These are phyloP conservation scores for Amiota mariae DNA, from an alignment of 2,888 invertebrate species.

Conservation along the genomic window DNA sequence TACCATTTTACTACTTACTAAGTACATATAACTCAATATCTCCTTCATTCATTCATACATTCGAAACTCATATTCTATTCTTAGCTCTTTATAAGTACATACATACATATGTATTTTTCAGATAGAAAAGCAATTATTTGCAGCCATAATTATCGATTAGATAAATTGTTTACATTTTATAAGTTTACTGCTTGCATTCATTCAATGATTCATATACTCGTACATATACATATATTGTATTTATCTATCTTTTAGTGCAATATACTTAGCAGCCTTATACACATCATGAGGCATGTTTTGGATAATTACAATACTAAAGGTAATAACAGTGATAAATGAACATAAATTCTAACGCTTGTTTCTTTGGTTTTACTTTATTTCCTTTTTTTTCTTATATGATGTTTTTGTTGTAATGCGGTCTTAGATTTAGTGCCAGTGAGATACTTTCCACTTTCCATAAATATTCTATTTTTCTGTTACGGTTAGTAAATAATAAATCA, in stretches of 20 bases:
- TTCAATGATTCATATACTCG: neutral
- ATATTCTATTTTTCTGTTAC: neutral
- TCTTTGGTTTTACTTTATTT: neutral
- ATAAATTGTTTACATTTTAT: no score
- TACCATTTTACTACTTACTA: neutral
- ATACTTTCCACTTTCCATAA: neutral
- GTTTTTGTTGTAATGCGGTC: conserved; percentile 51
- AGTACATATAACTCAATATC: neutral
- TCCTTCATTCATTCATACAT: no score
- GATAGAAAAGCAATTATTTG: no score
- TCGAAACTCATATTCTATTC: no score
- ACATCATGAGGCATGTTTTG: neutral
- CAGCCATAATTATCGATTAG: no score
- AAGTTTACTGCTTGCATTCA: neutral
- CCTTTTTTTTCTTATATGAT: conserved; percentile 30
- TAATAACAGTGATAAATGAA: neutral
- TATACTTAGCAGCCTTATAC: no score
- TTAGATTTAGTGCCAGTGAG: neutral
- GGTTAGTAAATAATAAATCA: conserved; percentile 32
- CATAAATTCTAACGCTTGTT: neutral
- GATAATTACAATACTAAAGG: neutral
- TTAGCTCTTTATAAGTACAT: no score
- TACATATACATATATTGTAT: neutral
- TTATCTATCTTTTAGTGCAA: neutral
- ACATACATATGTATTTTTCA: no score